Conservation (phyloP, 2,797 vertebrate species). For the Novumbra hubbsi region DNA sequence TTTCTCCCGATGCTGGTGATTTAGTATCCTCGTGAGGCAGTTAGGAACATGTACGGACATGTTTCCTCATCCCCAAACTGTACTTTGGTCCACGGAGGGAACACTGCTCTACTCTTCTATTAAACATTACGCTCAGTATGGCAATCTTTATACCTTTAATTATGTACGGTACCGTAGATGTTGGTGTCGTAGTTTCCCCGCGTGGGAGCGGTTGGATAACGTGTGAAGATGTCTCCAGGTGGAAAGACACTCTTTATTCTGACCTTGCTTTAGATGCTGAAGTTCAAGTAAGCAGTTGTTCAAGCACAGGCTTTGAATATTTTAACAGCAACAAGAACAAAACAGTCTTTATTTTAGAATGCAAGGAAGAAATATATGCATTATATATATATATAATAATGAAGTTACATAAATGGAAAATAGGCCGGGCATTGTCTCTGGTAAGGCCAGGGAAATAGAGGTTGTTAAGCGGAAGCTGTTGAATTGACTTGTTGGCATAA, state of each 20-base stretch:
- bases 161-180: background rate
- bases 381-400: constrained; percentile 36
- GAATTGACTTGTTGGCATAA: constrained; percentile 35
- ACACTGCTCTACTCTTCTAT: background rate
- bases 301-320: constrained; percentile 58
- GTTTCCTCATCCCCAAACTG: background rate
- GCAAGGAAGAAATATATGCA: constrained; percentile 22
- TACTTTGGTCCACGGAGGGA: background rate
- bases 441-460: constrained; percentile 39
- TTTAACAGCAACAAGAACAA: constrained; percentile 52
- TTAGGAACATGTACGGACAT: background rate
- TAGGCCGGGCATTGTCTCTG: constrained; percentile 33
- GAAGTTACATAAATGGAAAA: constrained; percentile 47
- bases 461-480: background rate
- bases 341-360: constrained; percentile 41
- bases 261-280: background rate
- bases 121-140: background rate
- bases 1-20: background rate
- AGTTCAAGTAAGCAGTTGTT: constrained; percentile 16
- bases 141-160: background rate
- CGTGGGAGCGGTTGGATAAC: background rate
- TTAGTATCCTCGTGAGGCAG: background rate
- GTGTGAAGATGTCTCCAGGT: background rate
- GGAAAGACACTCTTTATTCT: background rate
- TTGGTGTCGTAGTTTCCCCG: background rate